Percentiles rank a stretch among this genome's conserved stretches.
Conservation (phyloP, 2,888 invertebrate genomes). For the Acrocyrtus sp. region DNA sequence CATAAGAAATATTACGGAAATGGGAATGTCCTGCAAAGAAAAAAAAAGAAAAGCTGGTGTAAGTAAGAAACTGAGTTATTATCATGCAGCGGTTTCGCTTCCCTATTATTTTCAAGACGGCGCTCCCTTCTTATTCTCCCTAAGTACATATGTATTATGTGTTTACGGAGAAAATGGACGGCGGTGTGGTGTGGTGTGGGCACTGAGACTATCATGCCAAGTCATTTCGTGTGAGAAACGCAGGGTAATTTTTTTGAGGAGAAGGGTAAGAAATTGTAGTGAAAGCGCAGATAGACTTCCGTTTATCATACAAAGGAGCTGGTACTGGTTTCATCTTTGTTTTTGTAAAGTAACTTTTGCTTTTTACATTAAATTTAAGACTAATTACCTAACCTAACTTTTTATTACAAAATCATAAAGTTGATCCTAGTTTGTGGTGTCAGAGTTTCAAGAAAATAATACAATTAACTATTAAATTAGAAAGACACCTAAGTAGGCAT, state of each 20-base stretch:
- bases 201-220: conserved; percentile 27
- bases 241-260: conserved; percentile 35
- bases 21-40: neutral
- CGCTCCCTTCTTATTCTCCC: conserved; percentile 13
- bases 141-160: neutral
- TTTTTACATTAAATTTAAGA: conserved; percentile 15
- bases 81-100: conserved; percentile 25
- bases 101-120: too few species aligned
- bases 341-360: conserved; percentile 20
- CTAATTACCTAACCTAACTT: neutral
- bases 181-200: neutral
- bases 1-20: conserved; percentile 24
- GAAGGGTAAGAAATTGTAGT: conserved; percentile 26
- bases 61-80: neutral
- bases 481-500: too few species aligned
- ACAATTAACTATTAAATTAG: too few species aligned
- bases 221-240: conserved; percentile 40
- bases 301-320: conserved; percentile 35
- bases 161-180: conserved; percentile 19
- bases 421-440: neutral
- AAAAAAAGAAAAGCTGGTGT: neutral
- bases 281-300: conserved; percentile 13
- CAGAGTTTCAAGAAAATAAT: neutral
- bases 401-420: neutral
- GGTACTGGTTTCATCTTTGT: conserved; percentile 26